A percentile compares a stretch with the other conserved stretches of the same genome.
Evolutionary conservation across 2,888 invertebrate species (phyloP).

Genomic region (Drosophila monieri): DNA sequence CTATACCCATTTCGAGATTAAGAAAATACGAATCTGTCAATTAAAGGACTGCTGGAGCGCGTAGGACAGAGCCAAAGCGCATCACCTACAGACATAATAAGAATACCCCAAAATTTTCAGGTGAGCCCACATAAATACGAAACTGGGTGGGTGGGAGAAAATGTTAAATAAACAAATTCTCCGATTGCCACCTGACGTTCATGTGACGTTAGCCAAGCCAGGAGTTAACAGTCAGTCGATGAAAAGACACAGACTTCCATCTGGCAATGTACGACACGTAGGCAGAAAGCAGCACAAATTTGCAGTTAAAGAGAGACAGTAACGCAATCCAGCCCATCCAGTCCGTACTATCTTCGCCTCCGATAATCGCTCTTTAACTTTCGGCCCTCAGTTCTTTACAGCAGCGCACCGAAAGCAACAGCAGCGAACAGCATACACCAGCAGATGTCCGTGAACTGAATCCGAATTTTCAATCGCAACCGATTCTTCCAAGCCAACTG

Average conservation of each 20-base stretch:
- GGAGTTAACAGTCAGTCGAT: slow-evolving; percentile 14
- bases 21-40: slow-evolving; percentile 30
- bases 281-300: slow-evolving; percentile 54
- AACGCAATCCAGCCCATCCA: slow-evolving; percentile 1
- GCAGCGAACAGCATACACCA: slow-evolving; percentile 26
- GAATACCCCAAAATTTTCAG: slow-evolving; percentile 34
- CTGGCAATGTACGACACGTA: slow-evolving; percentile 54
- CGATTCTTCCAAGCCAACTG: slow-evolving; percentile 74
- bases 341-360: slow-evolving; percentile 38
- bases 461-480: slow-evolving; percentile 69
- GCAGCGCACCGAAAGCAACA: slow-evolving; percentile 19
- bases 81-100: slow-evolving; percentile 6
- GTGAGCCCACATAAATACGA: slow-evolving; percentile 20
- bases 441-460: slow-evolving; percentile 47
- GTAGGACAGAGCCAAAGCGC: background rate
- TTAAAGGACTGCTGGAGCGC: slow-evolving; percentile 22
- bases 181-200: background rate
- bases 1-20: slow-evolving; percentile 2
- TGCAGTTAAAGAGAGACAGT: slow-evolving; percentile 32
- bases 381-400: slow-evolving; percentile 55
- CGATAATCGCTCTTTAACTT: slow-evolving; percentile 46
- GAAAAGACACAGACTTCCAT: background rate
- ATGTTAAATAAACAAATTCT: background rate
- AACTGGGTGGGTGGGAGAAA: background rate
- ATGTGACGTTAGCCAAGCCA: background rate